These are phyloP conservation scores for Ellobius talpinus DNA, from an alignment of 2,113 vertebrate species.

Conservation along the genomic window DNA sequence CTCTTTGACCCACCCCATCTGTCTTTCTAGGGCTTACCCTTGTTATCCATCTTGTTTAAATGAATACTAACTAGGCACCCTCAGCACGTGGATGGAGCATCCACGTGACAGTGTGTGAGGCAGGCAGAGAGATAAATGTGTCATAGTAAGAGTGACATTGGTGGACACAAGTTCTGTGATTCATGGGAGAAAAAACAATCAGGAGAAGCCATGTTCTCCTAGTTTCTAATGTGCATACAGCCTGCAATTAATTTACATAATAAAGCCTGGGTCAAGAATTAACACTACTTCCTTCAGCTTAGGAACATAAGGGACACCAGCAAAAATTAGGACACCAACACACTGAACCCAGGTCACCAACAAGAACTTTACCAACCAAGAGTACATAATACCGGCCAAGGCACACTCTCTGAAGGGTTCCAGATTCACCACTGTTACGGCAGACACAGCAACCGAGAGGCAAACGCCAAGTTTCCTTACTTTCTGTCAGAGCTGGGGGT, in stretches of 20 bases:
- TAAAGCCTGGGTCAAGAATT: background rate
- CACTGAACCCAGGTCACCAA: background rate
- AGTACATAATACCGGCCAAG: background rate
- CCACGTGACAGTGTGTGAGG: fast-evolving
- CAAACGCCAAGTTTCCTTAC: fast-evolving
- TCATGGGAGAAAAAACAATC: background rate
- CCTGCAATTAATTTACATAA: background rate
- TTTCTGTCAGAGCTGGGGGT: background rate
- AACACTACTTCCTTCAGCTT: background rate
- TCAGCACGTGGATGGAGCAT: background rate
- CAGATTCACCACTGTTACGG: fast-evolving
- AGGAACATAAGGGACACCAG: too few species aligned
- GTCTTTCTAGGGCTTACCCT: background rate
- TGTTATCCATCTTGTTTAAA: background rate
- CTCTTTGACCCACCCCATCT: background rate
- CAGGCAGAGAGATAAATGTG: fast-evolving
- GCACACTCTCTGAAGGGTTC: fast-evolving
- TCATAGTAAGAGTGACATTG: fast-evolving
- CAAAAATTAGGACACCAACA: fast-evolving
- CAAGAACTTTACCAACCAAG: background rate
- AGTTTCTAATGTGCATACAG: background rate
- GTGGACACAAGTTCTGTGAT: fast-evolving
- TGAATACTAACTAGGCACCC: background rate
- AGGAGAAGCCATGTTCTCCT: too few species aligned
- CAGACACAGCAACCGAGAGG: too few species aligned